Base-by-base conservation (phyloP, 2,888 invertebrate species). In the Parnassius orleans region DNA sequence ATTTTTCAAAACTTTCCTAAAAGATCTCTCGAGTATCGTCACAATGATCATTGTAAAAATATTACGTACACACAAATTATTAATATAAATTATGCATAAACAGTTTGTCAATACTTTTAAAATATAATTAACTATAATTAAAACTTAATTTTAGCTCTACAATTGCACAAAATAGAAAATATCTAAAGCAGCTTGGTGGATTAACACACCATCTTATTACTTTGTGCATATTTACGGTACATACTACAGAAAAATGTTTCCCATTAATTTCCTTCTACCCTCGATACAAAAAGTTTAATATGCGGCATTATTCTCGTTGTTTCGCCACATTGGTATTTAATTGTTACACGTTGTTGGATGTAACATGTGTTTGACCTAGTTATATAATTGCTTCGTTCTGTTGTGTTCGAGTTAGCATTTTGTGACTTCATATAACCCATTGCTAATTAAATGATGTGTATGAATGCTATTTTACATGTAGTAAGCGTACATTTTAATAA, bases 1-100 rank as follows among this genome's bases (percentile, higher is more conserved):
- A 72, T 75, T 81, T 48, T 63, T 79, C 42, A 87, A 65, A 10
- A 87, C 61, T 67, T 80, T 80, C 71, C 83, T 80, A 60, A 87
- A 76, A 10, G 80, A 78, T 60, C 71, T 64, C 72, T 83, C 80
- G 44, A 89, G 71, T 47, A 73, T 66, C 53, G 66, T 69, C 53
- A 83, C 63, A 61, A 83, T 61, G 42, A 73, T 68, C 65, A 77
- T 72, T 64, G 63, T 69, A 42, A 9, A 33, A 55, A 5, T 9
- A 53, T 65, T 61, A 56, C 43, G 43, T 52, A 52, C 41, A 53
- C 41, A 57, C 57, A 56, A 46, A 14, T 43, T n/a, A 57, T 52
- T 42, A 55, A 52, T 53, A 53, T 61, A 54, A 48, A 48, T 48
- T 48, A 14, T 53, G 51, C 33, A 12, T 57, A 53, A 57, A 65